A percentile compares a stretch with the other conserved stretches of the same genome.
These are phyloP conservation scores for Synaphobranchus kaupii DNA, from an alignment of 2,797 vertebrate genomes.

Conservation along the genomic window DNA sequence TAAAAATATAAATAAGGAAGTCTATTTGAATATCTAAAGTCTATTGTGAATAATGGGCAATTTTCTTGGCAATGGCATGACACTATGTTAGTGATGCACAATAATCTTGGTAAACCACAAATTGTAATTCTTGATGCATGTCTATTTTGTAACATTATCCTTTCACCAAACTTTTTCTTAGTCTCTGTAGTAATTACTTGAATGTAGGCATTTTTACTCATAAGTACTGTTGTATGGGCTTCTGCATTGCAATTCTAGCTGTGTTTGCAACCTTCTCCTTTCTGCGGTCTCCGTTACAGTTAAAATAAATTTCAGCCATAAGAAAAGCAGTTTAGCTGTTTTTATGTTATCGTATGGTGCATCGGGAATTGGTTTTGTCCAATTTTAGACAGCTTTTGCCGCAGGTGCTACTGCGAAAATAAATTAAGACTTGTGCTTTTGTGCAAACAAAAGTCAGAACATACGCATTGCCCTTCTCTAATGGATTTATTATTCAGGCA, in stretches of 20 bases:
- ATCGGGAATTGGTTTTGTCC: slow-evolving; percentile 30
- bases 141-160: not conserved
- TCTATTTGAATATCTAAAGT: not conserved
- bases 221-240: not conserved
- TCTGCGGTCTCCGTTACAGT: not conserved
- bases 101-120: not conserved
- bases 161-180: not conserved
- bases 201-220: not conserved
- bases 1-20: not conserved
- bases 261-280: not conserved
- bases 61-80: too few relatives aligned
- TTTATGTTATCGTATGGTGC: slow-evolving; percentile 26
- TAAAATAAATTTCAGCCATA: slow-evolving; percentile 34
- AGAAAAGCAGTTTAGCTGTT: slow-evolving; percentile 23
- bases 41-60: too few relatives aligned
- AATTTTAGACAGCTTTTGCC: slow-evolving; percentile 27
- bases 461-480: not conserved
- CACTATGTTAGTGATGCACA: not conserved
- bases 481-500: slow-evolving; percentile 2
- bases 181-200: not conserved
- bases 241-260: not conserved
- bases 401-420: slow-evolving; percentile 29
- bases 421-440: not conserved
- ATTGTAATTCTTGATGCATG: not conserved
- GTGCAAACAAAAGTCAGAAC: slow-evolving; percentile 25